Conservation (phyloP, 2,888 invertebrate genomes). For the Anodontia alba region DNA sequence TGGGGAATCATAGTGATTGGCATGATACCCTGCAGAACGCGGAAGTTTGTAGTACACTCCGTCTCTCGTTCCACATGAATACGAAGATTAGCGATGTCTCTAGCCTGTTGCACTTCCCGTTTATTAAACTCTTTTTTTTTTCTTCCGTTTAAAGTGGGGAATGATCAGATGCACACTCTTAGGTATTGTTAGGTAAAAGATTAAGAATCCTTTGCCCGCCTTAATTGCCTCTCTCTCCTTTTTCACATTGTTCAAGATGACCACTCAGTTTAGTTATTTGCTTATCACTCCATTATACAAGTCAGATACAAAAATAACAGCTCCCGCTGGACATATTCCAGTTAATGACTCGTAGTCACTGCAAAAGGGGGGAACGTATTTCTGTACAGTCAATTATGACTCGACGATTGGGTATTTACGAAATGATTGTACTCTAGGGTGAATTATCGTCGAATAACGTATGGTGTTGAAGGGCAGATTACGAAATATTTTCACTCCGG, state of each 20-base stretch:
- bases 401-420: too few species aligned
- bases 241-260: conserved; percentile 50
- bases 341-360: conserved; percentile 43
- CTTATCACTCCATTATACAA: too few species aligned
- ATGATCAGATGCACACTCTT: conserved; percentile 37
- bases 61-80: conserved; percentile 36
- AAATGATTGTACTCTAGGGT: too few species aligned
- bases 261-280: conserved; percentile 43
- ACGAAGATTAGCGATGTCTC: conserved; percentile 25
- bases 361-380: too few species aligned
- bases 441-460: too few species aligned
- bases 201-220: conserved; percentile 61
- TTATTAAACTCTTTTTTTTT: neutral
- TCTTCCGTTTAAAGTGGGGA: conserved; percentile 38
- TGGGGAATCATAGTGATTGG: neutral
- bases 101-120: conserved; percentile 9
- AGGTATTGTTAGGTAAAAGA: conserved; percentile 36
- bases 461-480: too few species aligned
- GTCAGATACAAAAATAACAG: conserved; percentile 56
- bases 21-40: conserved; percentile 29
- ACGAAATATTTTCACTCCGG: too few species aligned
- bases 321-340: conserved; percentile 52
- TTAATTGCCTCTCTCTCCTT: conserved; percentile 62
- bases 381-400: too few species aligned
- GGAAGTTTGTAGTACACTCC: conserved; percentile 21